Base-by-base conservation (phyloP, 2,113 vertebrate species). In the Thomomys bottae region DNA sequence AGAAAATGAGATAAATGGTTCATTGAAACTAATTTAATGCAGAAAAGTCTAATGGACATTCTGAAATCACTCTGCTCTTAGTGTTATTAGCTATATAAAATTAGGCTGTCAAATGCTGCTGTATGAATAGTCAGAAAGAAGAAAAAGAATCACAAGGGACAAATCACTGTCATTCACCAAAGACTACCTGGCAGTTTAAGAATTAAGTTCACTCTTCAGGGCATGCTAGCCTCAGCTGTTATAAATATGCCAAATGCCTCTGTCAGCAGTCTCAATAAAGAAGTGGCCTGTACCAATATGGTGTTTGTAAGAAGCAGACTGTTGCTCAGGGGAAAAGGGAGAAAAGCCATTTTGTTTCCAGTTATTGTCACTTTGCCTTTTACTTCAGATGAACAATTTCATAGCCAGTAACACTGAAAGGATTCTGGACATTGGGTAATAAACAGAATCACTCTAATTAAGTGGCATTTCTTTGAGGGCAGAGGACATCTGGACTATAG, bases 101-200 rank as follows among this genome's bases (percentile, higher is more conserved):
- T 97, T 95, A 98, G 96, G 93, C 96, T 97, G 97, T 97, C 97
- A 97, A 96, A 94, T 88, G 80, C 61, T 88, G 94, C 93, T 96
- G 97, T 96, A 96, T 96, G 96, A 97, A 97, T 91, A 85, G 94
- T 88, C 95, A 96, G 97, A 86, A 97, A 91, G 81, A 95, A 97
- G 88, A 76, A 73, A 96, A 93, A 6, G 68, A 96, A 94, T 97
- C 97, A 36, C 97, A 91, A 93, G 97, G 97, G 97, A 97, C 96
- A 96, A 95, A 97, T 98, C 98, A 97, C 97, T 97, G 97, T 97
- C 97, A 97, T 96, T 97, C 96, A 97, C 95, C 95, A 96, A 96
- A 93, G 94, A 96, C 93, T 96, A 96, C 96, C 97, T 98, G 98
- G 97, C 97, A 98, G 97, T 95, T 86, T 93, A 97, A 95, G 97